Evolutionary conservation across 2,113 vertebrate species (phyloP), one percentile per base, ranked within the genome.

Genomic region (Brachyhypopomus gauderio): DNA sequence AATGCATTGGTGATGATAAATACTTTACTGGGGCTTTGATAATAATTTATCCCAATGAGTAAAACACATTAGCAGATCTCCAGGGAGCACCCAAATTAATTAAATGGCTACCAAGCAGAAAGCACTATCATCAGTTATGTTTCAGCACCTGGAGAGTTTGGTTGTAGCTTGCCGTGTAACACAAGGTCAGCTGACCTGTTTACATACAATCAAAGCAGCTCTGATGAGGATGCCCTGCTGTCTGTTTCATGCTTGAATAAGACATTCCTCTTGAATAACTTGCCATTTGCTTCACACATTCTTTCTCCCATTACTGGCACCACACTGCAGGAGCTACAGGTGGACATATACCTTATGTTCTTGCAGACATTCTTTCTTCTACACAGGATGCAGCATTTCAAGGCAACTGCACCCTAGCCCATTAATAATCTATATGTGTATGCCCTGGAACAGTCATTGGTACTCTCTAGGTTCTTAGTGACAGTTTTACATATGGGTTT

Each of bases 11-110:
- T 62, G 45, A 67, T 80, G 71, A 74, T 66, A 74, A 74, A 80
- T 56, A 67, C 60, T 56, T 80, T 27, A 25, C 70, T 63, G 25
- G 30, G 55, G 62, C 58, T 66, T 80, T 75, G 30, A 75, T 69
- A 58, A 69, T 81, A 19, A 45, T 64, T 81, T 81, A 25, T 22
- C 25, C 52, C 67, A 64, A 81, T 69, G 72, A 75, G 41, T 69
- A 19, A 81, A 11, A 60, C n/a, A 74, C 52, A 48, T 72, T 74
- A 62, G 36, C 71, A 41, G 69, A 48, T 64, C 72, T 25, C 41
- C 58, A 5, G 12, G 27, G 17, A 38, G 70, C 70, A 55, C 16
- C 25, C 59, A 64, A 25, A 74, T 74, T 67, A 81, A 69, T 75
- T 75, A 66, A 17, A 75, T n/a, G 41, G 48, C 71, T 80, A 75